A percentile compares a stretch with the other conserved stretches of the same genome.
These are phyloP conservation scores for Odontothrips loti DNA, from an alignment of 2,888 invertebrate species.

Conservation along the genomic window DNA sequence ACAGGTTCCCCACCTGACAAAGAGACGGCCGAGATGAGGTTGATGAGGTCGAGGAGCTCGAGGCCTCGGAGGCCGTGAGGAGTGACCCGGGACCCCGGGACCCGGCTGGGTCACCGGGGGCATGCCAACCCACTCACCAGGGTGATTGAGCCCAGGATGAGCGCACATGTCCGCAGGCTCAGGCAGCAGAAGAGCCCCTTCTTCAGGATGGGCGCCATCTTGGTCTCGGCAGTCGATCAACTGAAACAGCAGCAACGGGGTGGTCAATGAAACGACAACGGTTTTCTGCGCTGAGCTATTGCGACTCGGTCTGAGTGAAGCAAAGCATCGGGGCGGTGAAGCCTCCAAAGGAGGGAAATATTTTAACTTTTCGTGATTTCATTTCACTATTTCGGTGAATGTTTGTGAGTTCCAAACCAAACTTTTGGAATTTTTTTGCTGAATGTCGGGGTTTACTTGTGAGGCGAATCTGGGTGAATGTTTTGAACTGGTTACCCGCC, in stretches of 20 bases:
- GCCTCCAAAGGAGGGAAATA: neutral
- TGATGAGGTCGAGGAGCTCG: no score
- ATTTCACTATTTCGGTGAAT: no score
- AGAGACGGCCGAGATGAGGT: neutral
- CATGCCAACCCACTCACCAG: neutral
- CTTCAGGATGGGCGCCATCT: neutral
- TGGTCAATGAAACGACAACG: no score
- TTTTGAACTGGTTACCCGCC: neutral
- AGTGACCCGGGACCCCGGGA: neutral
- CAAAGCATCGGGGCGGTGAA: neutral
- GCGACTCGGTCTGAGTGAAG: neutral
- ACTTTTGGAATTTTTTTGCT: no score
- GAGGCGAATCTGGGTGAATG: no score
- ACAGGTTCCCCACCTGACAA: neutral
- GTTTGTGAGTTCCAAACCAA: no score
- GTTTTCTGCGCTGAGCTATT: neutral
- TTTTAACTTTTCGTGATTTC: no score
- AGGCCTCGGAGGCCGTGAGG: no score
- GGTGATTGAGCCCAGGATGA: slow-evolving; percentile 1
- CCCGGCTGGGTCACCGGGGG: neutral
- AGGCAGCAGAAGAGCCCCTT: slow-evolving; percentile 18
- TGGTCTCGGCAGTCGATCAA: neutral
- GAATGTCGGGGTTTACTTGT: no score
- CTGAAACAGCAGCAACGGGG: neutral
- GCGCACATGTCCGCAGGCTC: slow-evolving; percentile 4